Conservation (phyloP, 2,888 invertebrate genomes). For the Leptinotarsa peninsularis region DNA sequence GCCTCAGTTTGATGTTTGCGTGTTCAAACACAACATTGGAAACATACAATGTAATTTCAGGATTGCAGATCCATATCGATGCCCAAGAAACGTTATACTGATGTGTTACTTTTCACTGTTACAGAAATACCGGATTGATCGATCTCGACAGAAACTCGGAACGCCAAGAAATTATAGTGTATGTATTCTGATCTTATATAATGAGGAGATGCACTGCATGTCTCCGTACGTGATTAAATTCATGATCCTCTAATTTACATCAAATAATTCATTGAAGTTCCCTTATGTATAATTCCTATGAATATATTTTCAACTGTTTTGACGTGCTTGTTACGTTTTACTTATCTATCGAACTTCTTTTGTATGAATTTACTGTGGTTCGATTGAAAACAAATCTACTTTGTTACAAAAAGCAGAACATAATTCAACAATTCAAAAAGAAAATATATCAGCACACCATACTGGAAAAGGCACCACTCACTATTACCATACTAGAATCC, state of each 20-base stretch:
- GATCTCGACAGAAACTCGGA: not conserved
- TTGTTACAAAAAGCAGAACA: no score
- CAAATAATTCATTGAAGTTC: not conserved
- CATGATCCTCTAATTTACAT: not conserved
- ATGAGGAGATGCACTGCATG: not conserved
- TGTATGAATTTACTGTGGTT: no score
- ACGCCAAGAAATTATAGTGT: not conserved
- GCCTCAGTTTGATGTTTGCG: not conserved
- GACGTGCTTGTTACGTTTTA: not conserved
- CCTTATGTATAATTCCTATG: not conserved
- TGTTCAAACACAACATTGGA: not conserved
- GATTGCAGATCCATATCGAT: not conserved
- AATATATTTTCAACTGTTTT: not conserved
- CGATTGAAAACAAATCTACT: no score
- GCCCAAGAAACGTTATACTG: not conserved
- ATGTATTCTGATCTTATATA: conserved; percentile 3
- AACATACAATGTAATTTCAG: not conserved
- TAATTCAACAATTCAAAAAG: no score
- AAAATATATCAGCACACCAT: no score
- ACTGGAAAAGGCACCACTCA: no score
- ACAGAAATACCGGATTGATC: not conserved
- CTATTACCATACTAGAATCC: no score
- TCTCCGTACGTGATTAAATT: not conserved
- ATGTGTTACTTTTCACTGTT: not conserved
- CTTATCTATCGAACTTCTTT: no score